Evolutionary conservation across 2,888 invertebrate species (phyloP).

Genomic region (Melieria crassipennis): DNA sequence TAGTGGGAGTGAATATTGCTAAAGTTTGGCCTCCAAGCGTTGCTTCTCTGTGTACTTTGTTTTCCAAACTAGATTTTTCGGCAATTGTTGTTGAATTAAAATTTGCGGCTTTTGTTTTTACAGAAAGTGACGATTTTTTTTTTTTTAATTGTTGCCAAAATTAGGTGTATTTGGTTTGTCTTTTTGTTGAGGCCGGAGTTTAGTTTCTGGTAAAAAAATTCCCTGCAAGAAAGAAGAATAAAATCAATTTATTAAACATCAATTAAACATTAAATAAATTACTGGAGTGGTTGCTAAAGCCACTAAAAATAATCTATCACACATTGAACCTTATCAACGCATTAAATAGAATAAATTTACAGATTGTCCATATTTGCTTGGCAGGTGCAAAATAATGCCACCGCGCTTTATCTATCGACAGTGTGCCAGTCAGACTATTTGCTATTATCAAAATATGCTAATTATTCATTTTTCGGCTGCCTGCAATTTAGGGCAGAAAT

Average conservation of each 20-base stretch:
- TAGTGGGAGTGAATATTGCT: no score
- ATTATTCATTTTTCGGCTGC: no score
- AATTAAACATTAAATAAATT: neutral
- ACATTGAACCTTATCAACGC: neutral
- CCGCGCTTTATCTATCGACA: no score
- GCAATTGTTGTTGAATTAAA: conserved; percentile 16
- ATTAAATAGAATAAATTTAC: neutral
- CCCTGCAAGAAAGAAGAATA: conserved; percentile 40
- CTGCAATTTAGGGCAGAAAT: no score
- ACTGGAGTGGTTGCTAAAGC: neutral
- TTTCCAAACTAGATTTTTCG: neutral
- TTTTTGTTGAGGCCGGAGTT: conserved; percentile 36
- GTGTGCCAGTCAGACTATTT: no score
- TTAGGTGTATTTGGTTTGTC: no score
- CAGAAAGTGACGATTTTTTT: conserved; percentile 16
- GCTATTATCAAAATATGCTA: no score
- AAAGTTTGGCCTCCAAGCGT: no score
- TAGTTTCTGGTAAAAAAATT: conserved; percentile 36
- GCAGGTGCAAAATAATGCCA: neutral
- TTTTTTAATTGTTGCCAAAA: no score
- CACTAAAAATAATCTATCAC: neutral
- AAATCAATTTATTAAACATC: conserved; percentile 11
- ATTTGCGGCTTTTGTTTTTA: conserved; percentile 4
- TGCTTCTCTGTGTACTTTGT: no score
- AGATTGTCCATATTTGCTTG: neutral